phyloP scores from a whole-genome alignment of 2,888 invertebrate species.

The Trissoscelio sp. region DNA sequence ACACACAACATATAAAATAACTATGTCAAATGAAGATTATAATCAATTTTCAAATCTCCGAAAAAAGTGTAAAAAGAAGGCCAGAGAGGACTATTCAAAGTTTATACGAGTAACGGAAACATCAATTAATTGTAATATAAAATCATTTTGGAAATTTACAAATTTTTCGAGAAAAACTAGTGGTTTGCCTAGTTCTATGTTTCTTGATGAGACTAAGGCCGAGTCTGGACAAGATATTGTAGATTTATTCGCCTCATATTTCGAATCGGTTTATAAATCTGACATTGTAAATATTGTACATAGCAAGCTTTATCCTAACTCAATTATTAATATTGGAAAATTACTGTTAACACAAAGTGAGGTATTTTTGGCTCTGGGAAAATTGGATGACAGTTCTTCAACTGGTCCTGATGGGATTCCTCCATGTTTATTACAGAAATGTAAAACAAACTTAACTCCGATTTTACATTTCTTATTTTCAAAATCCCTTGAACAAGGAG shows the following conservation, averaged over 20 bases:
- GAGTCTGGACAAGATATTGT: not conserved
- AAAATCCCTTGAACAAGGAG: not conserved
- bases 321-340: no score
- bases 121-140: not conserved
- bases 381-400: not conserved
- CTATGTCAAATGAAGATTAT: no score
- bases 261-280: not conserved
- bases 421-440: no score
- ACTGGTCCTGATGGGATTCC: constrained; percentile 15
- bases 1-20: no score
- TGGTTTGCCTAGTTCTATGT: not conserved
- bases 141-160: constrained; percentile 10
- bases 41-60: no score
- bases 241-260: not conserved
- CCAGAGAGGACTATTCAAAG: no score
- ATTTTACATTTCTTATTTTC: constrained; percentile 3
- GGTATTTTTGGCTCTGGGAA: not conserved
- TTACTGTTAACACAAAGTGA: no score
- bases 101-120: no score
- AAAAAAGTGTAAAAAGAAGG: no score
- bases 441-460: not conserved
- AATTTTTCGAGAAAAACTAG: not conserved
- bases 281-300: no score
- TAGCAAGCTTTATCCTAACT: no score
- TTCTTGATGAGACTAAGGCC: no score